phyloP scores from a whole-genome alignment of 2,888 invertebrate species.

The Sminthurides aquaticus region DNA sequence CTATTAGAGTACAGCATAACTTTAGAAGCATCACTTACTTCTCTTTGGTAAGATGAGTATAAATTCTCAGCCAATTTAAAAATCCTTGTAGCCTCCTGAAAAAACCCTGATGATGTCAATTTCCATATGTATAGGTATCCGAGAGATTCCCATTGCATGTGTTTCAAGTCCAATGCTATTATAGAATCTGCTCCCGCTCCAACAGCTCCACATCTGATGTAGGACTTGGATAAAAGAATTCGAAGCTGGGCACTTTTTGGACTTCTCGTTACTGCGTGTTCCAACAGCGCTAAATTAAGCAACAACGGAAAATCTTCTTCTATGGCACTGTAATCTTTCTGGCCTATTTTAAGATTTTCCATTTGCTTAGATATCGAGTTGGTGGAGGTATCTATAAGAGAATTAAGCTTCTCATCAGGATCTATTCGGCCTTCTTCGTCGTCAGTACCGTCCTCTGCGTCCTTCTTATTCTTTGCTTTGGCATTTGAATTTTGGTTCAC shows the following conservation, averaged over 20 bases:
- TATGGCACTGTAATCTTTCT: slow-evolving; percentile 10
- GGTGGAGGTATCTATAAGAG: slow-evolving; percentile 11
- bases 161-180: slow-evolving; percentile 78
- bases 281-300: slow-evolving; percentile 54
- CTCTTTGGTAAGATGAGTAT: slow-evolving; percentile 79
- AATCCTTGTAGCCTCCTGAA: slow-evolving; percentile 60
- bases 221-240: slow-evolving; percentile 70
- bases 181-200: slow-evolving; percentile 66
- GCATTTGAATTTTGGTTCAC: background rate
- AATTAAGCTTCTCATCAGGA: slow-evolving; percentile 9
- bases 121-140: slow-evolving; percentile 64
- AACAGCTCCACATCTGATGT: slow-evolving; percentile 61
- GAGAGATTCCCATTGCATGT: slow-evolving; percentile 84
- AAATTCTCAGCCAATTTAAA: slow-evolving; percentile 73
- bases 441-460: slow-evolving; percentile 1
- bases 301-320: slow-evolving; percentile 30
- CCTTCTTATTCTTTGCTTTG: background rate
- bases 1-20: background rate
- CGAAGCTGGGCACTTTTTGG: slow-evolving; percentile 86
- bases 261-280: slow-evolving; percentile 65
- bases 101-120: slow-evolving; percentile 64
- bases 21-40: slow-evolving; percentile 53
- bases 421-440: slow-evolving; percentile 4
- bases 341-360: background rate
- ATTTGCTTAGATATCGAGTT: slow-evolving; percentile 15